Evolutionary conservation across 1,140 invertebrate genomes (phyloP).

Genomic region (Drosophila azteca): DNA sequence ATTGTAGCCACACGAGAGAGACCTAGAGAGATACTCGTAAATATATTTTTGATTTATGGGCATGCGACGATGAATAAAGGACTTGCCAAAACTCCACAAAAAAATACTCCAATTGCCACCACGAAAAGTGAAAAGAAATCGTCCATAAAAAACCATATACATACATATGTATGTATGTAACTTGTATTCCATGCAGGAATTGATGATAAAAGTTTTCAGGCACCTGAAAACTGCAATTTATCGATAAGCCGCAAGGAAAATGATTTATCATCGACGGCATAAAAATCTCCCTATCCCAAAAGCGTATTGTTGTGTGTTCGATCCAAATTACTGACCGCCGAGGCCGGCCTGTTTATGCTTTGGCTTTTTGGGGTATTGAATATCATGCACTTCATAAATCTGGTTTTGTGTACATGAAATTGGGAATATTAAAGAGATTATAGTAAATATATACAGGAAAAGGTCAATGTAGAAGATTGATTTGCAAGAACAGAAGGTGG

Average conservation of each 20-base stretch:
- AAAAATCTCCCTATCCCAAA: no score
- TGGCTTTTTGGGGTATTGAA: no score
- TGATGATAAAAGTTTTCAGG: constrained; percentile 38
- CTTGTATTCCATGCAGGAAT: not conserved
- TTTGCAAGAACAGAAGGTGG: no score
- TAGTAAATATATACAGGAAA: no score
- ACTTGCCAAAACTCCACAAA: constrained; percentile 26
- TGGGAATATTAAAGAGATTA: no score
- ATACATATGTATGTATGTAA: no score
- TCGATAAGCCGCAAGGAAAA: constrained; percentile 6
- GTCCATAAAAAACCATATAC: not conserved
- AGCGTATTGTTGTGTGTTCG: not conserved
- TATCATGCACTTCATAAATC: no score
- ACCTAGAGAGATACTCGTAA: constrained; percentile 42
- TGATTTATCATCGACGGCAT: constrained; percentile 47
- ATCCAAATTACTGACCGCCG: no score
- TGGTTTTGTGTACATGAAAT: no score
- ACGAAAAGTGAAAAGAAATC: constrained; percentile 49
- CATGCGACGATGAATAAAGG: constrained; percentile 46
- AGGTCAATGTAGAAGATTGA: no score
- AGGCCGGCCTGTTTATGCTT: no score
- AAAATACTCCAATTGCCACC: constrained; percentile 35
- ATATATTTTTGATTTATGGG: constrained; percentile 69
- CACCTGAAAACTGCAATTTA: constrained; percentile 50
- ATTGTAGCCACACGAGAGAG: constrained; percentile 55